These are phyloP conservation scores for Aplodontia rufa DNA, from an alignment of 2,113 vertebrate genomes.

Conservation along the genomic window DNA sequence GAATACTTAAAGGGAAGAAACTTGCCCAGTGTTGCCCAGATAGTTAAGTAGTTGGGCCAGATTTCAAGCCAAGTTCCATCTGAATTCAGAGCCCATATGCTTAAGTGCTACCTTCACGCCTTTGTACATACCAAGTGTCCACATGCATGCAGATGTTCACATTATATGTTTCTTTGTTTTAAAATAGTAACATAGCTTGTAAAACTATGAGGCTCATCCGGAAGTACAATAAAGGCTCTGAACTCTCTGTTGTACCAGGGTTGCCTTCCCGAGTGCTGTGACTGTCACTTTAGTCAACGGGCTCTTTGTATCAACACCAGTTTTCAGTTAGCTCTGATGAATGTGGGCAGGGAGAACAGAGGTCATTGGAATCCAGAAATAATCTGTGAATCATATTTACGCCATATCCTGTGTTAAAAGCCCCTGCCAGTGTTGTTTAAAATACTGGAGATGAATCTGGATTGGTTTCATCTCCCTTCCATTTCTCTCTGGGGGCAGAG, in stretches of 20 bases:
- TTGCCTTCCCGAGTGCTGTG: background rate
- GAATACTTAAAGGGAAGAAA: background rate
- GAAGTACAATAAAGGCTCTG: background rate
- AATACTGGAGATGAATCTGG: background rate
- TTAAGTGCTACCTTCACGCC: no score
- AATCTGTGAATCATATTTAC: background rate
- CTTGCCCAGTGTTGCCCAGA: background rate
- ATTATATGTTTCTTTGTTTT: background rate
- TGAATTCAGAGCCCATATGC: background rate
- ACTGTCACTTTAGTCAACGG: background rate
- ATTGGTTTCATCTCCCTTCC: background rate
- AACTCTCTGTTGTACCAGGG: accelerated
- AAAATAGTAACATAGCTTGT: background rate
- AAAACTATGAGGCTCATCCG: background rate
- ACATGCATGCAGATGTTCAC: background rate
- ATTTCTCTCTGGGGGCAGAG: background rate
- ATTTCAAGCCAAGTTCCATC: background rate
- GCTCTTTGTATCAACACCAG: background rate
- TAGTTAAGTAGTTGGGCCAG: background rate
- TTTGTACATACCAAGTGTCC: background rate
- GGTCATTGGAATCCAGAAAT: constrained; percentile 44
- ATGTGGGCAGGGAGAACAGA: background rate
- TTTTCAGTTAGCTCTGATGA: background rate
- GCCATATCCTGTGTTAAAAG: background rate
- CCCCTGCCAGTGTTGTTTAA: background rate